Evolutionary conservation across 2,113 vertebrate species (phyloP), one percentile per base, ranked within the genome.

Genomic region (Chiloscyllium plagiosum): DNA sequence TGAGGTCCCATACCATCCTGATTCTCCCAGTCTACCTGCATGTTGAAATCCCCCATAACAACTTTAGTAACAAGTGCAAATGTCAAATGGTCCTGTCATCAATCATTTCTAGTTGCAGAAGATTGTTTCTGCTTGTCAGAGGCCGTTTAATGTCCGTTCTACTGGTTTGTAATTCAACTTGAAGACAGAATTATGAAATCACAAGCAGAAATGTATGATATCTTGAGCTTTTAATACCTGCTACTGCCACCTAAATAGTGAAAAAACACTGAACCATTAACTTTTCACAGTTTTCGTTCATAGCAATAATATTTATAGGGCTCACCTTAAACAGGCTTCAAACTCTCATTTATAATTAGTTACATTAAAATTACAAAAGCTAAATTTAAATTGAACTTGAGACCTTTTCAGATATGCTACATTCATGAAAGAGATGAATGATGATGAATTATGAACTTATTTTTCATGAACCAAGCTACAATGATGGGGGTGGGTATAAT

Each of bases 231-330:
- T 92, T n/a, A n/a, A 92, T 65, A 92, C 26, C 56, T 33, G 65
- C 61, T 66, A 7, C 89, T 92, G 89, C 65, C 33, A 66, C 33
- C 89, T 29, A 66, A 92, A 92, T 92, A 92, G 89, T 92, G 56
- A 92, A 61, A 93, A 66, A 93, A 68, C 17, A 61, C 61, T 93
- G n/a, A 93, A 93, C 33, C 33, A 65, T 93, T 93, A 93, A 93
- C 61, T 66, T 37, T 68, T 66, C 61, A 68, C 1, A 66, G 19
- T 37, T 93, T 68, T 68, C 61, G 66, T 42, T 68, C 61, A 15
- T 17, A 93, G 50, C 56, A 66, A n/a, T 61, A 68, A 33, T 93
- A 66, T 92, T 93, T 10, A 0, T 66, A 61, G 56, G 56, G 56
- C 29, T 37, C 56, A 65, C 12, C 87, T 92, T 33, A 92, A 92